Evolutionary conservation across 2,113 vertebrate genomes (phyloP).

Genomic region (Scortum barcoo): DNA sequence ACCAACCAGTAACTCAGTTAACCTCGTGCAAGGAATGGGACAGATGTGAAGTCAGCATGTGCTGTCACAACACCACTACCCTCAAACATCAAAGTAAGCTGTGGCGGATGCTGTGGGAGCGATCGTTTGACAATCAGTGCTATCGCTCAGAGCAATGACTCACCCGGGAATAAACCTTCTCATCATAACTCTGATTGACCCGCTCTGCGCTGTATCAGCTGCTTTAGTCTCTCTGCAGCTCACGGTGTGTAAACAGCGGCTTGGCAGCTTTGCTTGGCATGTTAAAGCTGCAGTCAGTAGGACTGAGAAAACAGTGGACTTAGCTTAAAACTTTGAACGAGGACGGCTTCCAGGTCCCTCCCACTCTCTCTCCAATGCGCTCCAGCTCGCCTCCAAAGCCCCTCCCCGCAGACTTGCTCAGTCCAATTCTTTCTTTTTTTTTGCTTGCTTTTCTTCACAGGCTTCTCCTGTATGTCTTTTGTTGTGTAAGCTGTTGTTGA

Average conservation of each 20-base stretch:
- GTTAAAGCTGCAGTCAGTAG: too few species aligned
- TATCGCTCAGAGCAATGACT: constrained; percentile 56
- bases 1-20: constrained; percentile 55
- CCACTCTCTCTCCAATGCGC: too few species aligned
- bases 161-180: constrained; percentile 62
- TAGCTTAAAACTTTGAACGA: too few species aligned
- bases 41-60: constrained; percentile 75
- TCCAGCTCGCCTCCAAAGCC: too few species aligned
- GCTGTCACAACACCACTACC: constrained; percentile 70
- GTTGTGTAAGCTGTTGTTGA: too few species aligned
- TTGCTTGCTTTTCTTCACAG: too few species aligned
- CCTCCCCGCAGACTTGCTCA: too few species aligned
- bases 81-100: constrained; percentile 71
- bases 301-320: too few species aligned
- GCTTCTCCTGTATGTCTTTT: too few species aligned
- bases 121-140: constrained; percentile 63
- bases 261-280: background rate
- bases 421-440: too few species aligned
- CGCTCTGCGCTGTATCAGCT: constrained; percentile 17
- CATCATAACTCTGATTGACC: constrained; percentile 55
- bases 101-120: constrained; percentile 47
- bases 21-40: constrained; percentile 33
- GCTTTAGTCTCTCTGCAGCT: constrained; percentile 8
- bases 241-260: background rate
- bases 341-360: too few species aligned